Evolutionary conservation across 2,888 invertebrate genomes (phyloP).

Genomic region (Archips crataeganus): DNA sequence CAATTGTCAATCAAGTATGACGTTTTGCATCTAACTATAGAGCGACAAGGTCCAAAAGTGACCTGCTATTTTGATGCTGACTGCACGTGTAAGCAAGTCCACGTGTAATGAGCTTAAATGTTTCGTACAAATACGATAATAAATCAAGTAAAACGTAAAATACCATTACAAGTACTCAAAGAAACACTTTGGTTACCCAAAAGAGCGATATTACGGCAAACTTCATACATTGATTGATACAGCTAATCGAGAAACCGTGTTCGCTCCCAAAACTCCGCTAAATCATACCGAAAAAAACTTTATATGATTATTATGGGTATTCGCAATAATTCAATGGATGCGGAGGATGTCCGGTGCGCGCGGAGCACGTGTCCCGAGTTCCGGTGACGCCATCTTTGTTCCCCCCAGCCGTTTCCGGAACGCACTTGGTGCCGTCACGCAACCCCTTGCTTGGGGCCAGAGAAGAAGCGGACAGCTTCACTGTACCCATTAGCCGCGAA

Average conservation of each 20-base stretch:
- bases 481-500: not conserved
- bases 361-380: constrained; percentile 81
- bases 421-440: constrained; percentile 68
- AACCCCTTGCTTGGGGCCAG: constrained; percentile 76
- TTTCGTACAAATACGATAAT: too few species aligned
- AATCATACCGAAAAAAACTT: constrained; percentile 44
- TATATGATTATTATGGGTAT: constrained; percentile 58
- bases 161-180: not conserved
- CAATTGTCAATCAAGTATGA: too few species aligned
- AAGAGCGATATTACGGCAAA: constrained; percentile 1
- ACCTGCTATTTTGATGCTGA: too few species aligned
- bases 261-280: constrained; percentile 26
- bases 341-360: constrained; percentile 78
- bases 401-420: constrained; percentile 71
- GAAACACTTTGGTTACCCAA: not conserved
- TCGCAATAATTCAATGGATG: constrained; percentile 81
- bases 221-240: constrained; percentile 27
- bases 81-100: too few species aligned
- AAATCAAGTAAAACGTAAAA: not conserved
- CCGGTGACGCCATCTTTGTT: constrained; percentile 83
- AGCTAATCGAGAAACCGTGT: constrained; percentile 48
- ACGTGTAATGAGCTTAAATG: too few species aligned
- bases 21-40: too few species aligned
- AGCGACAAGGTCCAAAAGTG: too few species aligned
- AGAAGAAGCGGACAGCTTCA: constrained; percentile 48